Conservation (phyloP, 1,140 invertebrate genomes). For the Bactericera cockerelli region DNA sequence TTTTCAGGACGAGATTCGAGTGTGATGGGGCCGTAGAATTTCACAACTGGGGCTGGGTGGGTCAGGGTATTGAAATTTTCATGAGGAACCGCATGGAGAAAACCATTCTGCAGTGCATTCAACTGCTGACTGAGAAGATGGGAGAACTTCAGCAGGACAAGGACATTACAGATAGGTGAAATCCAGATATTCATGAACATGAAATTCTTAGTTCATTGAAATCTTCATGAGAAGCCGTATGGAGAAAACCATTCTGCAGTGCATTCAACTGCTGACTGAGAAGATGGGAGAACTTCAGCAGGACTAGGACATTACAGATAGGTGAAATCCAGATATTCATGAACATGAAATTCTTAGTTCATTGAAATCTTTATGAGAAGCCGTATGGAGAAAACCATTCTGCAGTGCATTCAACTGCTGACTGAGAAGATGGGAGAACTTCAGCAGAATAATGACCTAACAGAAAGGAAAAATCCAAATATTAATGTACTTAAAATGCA, state of each 20-base stretch:
- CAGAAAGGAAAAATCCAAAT: too few relatives aligned
- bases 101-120: neutral
- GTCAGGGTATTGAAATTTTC: neutral
- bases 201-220: too few relatives aligned
- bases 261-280: neutral
- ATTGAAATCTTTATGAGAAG: conserved; percentile 5
- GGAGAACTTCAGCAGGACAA: neutral
- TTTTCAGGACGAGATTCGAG: conserved; percentile 1
- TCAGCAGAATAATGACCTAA: too few relatives aligned
- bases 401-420: neutral
- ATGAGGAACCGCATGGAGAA: neutral
- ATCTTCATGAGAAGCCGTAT: neutral
- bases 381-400: neutral
- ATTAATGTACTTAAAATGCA: too few relatives aligned
- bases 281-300: neutral
- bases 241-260: neutral
- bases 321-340: too few relatives aligned
- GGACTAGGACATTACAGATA: too few relatives aligned
- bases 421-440: neutral
- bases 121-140: neutral
- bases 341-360: too few relatives aligned
- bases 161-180: too few relatives aligned
- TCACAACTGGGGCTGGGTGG: neutral
- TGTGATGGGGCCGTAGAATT: conserved; percentile 1
- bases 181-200: too few relatives aligned